Evolutionary conservation across 2,888 invertebrate genomes (phyloP).

Genomic region (Apeira syringaria): DNA sequence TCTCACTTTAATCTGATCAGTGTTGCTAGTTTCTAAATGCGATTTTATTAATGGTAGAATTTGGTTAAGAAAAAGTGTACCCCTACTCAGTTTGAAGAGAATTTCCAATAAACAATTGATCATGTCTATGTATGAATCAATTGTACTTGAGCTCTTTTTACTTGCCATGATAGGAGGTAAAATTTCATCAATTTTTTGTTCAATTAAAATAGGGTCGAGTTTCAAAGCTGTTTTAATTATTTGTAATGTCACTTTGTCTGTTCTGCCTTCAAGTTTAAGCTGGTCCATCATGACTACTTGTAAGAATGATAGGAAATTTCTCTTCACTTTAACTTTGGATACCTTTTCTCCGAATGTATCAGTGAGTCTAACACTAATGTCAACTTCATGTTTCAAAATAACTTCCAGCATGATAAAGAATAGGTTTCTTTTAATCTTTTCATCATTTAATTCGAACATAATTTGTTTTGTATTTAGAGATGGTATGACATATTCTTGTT

Average conservation of each 20-base stretch:
- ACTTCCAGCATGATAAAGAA: constrained; percentile 65
- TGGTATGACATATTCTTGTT: constrained; percentile 63
- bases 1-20: constrained; percentile 60
- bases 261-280: constrained; percentile 63
- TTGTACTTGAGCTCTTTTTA: constrained; percentile 47
- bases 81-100: constrained; percentile 70
- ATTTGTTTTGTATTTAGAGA: constrained; percentile 57
- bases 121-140: constrained; percentile 57
- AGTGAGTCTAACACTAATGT: constrained; percentile 62
- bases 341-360: constrained; percentile 66
- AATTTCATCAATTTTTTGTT: constrained; percentile 61
- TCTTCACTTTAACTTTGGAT: constrained; percentile 66
- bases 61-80: constrained; percentile 60
- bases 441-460: constrained; percentile 50
- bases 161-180: constrained; percentile 67
- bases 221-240: constrained; percentile 65
- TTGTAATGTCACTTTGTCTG: constrained; percentile 59
- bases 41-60: constrained; percentile 64
- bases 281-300: constrained; percentile 66
- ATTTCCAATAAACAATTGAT: constrained; percentile 67
- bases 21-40: constrained; percentile 58
- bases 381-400: constrained; percentile 62
- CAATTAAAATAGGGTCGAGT: constrained; percentile 69
- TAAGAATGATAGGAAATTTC: constrained; percentile 62
- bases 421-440: constrained; percentile 60